These are phyloP conservation scores for Pterostichus niger DNA, from an alignment of 2,888 invertebrate genomes.

Conservation along the genomic window DNA sequence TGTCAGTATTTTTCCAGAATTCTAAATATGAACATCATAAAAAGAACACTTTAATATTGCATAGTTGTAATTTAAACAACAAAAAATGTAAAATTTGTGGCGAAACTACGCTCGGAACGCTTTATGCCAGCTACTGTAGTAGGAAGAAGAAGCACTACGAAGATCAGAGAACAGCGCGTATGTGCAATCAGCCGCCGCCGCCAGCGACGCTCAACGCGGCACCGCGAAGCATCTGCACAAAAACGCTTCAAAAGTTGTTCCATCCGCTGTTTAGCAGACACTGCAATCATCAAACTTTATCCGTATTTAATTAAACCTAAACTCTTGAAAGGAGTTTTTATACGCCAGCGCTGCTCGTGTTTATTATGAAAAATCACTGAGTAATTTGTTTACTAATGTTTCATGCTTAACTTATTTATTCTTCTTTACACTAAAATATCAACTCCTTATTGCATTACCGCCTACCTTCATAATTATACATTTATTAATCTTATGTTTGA, in stretches of 20 bases:
- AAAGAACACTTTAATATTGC: neutral
- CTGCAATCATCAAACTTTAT: conserved; percentile 63
- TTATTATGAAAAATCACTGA: conserved; percentile 27
- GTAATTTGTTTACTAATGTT: neutral
- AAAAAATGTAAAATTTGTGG: too few relatives aligned
- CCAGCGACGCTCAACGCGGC: conserved; percentile 28
- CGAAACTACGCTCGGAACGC: neutral
- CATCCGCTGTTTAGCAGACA: conserved; percentile 53
- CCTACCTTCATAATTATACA: too few relatives aligned
- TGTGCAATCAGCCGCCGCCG: conserved; percentile 45
- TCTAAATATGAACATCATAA: neutral
- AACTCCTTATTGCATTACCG: too few relatives aligned
- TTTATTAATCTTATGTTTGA: too few relatives aligned
- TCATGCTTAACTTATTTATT: too few relatives aligned
- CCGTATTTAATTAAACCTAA: conserved; percentile 62
- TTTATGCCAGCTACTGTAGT: neutral
- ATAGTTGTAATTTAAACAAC: neutral
- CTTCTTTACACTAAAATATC: too few relatives aligned
- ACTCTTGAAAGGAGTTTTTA: conserved; percentile 37
- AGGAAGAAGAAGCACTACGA: conserved; percentile 12
- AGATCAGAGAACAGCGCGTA: conserved; percentile 22
- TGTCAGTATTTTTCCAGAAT: too few relatives aligned
- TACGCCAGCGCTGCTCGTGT: neutral
- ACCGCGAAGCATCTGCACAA: conserved; percentile 40
- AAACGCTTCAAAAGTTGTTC: conserved; percentile 61